Evolutionary conservation across 2,797 vertebrate species (phyloP), one percentile per base, ranked within the genome.

Genomic region (Danio tinwini): DNA sequence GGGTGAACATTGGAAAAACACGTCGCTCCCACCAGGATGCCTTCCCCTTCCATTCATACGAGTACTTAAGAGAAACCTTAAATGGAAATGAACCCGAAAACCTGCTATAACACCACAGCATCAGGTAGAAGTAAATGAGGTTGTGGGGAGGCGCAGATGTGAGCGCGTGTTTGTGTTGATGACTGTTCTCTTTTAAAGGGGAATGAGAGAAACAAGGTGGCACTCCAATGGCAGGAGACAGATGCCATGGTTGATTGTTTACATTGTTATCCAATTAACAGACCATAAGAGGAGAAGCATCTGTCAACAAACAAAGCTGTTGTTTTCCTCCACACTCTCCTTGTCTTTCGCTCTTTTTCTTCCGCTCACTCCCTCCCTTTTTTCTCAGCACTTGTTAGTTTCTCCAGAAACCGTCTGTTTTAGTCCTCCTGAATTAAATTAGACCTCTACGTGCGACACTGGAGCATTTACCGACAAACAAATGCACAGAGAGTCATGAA

Each of bases 281-380:
- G 95, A 97, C 95, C 95, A 97, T 96, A 96, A 96, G 94, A 92
- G 95, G 87, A 92, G 94, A 94, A 95, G 92, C 97, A 97, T 98
- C 96, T 98, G 97, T 98, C 96, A 98, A 98, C 95, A 98, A 98
- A 98, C 96, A 97, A 96, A 98, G 95, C 96, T 98, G 95, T 95
- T 95, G 95, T 95, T 96, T 95, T 96, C 95, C 94, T 93, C 95
- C 95, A 94, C 95, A 94, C 97, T 96, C 94, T 93, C 91, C 93
- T 93, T 95, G 95, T 94, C 96, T 96, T 93, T 94, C 94, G 19
- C 58, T 61, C 71, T 94, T 93, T 91, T 92, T 92, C 95, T 96
- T 96, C 96, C 93, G 94, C 94, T 19, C 63, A 11, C 72, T 95
- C 94, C 91, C 93, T 93, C 95, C 96, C 96, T 96, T 94, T 94